phyloP scores from a whole-genome alignment of 1,140 invertebrate genomes.

The Doryteuthis pealeii region DNA sequence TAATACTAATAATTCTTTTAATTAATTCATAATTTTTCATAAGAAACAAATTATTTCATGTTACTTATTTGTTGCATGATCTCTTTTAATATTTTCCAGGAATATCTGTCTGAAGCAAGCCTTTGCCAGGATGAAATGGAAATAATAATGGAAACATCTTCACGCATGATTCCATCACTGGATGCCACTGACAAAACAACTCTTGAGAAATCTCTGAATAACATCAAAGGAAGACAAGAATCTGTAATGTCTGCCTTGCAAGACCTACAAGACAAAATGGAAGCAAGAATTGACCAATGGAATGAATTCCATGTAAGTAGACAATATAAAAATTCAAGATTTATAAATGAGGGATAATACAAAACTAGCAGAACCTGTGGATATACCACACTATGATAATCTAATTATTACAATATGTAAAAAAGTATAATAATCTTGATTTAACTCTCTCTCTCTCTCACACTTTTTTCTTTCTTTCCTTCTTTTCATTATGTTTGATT shows the following conservation, averaged over 20 bases:
- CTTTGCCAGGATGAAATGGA: constrained; percentile 55
- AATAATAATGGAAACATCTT: constrained; percentile 47
- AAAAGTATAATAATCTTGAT: no score
- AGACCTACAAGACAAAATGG: constrained; percentile 39
- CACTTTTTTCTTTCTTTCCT: no score
- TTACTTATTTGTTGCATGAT: no score
- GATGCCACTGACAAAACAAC: constrained; percentile 53
- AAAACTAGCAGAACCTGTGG: no score
- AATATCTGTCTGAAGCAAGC: constrained; percentile 50
- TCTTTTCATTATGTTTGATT: no score
- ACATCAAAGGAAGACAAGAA: constrained; percentile 44
- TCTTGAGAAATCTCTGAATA: constrained; percentile 45
- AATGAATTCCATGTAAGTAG: constrained; percentile 44
- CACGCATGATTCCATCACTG: constrained; percentile 46
- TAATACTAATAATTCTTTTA: no score
- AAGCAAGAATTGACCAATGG: constrained; percentile 45
- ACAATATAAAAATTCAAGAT: not conserved
- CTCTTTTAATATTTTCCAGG: constrained; percentile 38
- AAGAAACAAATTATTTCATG: no score
- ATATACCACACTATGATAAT: no score
- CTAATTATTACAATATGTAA: no score
- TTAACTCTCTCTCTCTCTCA: no score
- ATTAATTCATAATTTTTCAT: no score
- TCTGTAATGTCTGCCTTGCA: constrained; percentile 39
- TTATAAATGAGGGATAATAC: no score